A percentile compares a stretch with the other conserved stretches of the same genome.
phyloP scores from a whole-genome alignment of 2,888 invertebrate genomes.

The Rhogogaster chlorosoma region DNA sequence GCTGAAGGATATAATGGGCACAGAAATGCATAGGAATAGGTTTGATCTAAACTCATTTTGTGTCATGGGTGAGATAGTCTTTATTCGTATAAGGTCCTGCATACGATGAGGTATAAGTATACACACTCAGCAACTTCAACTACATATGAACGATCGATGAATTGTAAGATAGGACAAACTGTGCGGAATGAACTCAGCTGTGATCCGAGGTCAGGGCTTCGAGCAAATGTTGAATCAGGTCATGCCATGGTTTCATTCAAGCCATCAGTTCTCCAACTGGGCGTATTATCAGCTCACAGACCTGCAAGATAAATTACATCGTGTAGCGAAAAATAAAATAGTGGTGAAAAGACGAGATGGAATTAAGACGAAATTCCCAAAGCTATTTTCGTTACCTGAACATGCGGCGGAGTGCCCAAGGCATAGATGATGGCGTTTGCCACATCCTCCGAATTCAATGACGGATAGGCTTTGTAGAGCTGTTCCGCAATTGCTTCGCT shows the following conservation, averaged over 20 bases:
- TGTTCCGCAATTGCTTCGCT: constrained; percentile 51
- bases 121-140: neutral
- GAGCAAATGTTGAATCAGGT: neutral
- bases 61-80: neutral
- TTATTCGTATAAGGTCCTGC: neutral
- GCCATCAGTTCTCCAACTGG: neutral
- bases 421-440: constrained; percentile 63
- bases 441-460: constrained; percentile 62
- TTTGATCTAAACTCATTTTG: neutral
- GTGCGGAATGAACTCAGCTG: neutral
- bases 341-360: neutral
- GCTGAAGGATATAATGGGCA: too few species aligned
- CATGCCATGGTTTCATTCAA: neutral
- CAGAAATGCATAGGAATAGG: too few species aligned
- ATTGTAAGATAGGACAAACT: neutral
- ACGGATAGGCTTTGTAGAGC: constrained; percentile 1
- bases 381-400: constrained; percentile 61
- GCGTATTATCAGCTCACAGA: constrained; percentile 37
- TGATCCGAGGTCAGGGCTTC: neutral
- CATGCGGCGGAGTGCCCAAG: constrained; percentile 64
- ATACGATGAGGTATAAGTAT: neutral
- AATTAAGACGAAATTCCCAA: constrained; percentile 47
- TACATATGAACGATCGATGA: too few species aligned
- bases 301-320: neutral
- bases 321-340: neutral